A percentile compares a stretch with the other conserved stretches of the same genome.
These are phyloP conservation scores for Orthosia gothica DNA, from an alignment of 2,888 invertebrate genomes.

Conservation along the genomic window DNA sequence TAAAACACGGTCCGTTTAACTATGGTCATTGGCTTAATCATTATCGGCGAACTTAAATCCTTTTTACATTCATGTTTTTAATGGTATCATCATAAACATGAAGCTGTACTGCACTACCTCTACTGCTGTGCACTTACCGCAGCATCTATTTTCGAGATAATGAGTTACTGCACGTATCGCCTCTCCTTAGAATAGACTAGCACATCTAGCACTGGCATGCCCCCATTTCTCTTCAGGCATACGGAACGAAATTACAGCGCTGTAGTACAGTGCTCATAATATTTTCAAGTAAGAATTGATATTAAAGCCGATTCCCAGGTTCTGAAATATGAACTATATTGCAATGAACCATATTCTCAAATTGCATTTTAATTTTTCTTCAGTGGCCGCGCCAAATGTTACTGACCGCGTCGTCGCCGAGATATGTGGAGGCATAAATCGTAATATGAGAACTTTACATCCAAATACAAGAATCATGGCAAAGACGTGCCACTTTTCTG, in stretches of 20 bases:
- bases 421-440: background rate
- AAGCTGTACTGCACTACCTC: background rate
- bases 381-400: background rate
- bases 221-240: slow-evolving; percentile 21
- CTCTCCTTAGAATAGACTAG: slow-evolving; percentile 28
- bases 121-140: background rate
- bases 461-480: background rate
- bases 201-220: slow-evolving; percentile 7
- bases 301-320: background rate
- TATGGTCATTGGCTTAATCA: no score
- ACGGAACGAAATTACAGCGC: slow-evolving; percentile 2
- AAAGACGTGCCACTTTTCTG: no score
- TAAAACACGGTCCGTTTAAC: no score
- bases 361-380: background rate
- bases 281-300: background rate
- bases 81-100: background rate
- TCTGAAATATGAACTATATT: background rate
- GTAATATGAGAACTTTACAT: background rate
- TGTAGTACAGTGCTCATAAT: background rate
- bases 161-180: slow-evolving; percentile 26
- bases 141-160: slow-evolving; percentile 30
- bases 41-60: background rate
- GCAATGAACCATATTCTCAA: background rate
- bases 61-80: background rate
- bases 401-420: no score